These are phyloP conservation scores for Seriola quinqueradiata DNA, from an alignment of 2,113 vertebrate genomes.

Conservation along the genomic window DNA sequence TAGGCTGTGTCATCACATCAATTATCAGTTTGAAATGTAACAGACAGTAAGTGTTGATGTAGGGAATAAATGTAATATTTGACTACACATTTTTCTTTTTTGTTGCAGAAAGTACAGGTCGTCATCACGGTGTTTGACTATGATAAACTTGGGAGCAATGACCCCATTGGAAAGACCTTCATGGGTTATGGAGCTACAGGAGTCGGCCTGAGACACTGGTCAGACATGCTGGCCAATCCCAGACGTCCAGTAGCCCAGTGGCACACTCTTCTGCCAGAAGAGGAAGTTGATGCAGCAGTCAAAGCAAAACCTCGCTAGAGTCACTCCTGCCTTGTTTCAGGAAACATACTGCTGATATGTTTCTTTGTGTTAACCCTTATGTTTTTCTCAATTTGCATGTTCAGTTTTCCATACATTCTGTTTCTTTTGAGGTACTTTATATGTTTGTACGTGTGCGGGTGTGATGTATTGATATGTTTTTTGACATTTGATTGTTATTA, in stretches of 20 bases:
- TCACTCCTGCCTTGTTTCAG: neutral
- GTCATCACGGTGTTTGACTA: slow-evolving; percentile 85
- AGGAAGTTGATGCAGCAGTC: slow-evolving; percentile 85
- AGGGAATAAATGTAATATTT: neutral
- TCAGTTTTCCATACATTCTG: slow-evolving; percentile 32
- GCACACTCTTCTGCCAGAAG: slow-evolving; percentile 87
- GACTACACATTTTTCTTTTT: neutral
- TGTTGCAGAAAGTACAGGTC: slow-evolving; percentile 85
- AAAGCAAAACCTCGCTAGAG: slow-evolving; percentile 85
- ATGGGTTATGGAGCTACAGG: slow-evolving; percentile 88
- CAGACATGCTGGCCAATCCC: slow-evolving; percentile 90
- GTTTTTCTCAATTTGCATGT: slow-evolving; percentile 45
- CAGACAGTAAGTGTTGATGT: neutral
- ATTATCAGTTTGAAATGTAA: neutral
- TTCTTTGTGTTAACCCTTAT: slow-evolving; percentile 22
- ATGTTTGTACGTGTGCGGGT: slow-evolving; percentile 14
- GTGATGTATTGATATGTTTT: slow-evolving; percentile 24
- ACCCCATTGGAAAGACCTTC: slow-evolving; percentile 87
- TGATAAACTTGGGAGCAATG: slow-evolving; percentile 87
- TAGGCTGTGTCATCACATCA: slow-evolving; percentile 45
- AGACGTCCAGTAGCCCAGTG: slow-evolving; percentile 89
- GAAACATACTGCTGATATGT: slow-evolving; percentile 1
- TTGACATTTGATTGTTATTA: slow-evolving; percentile 51
- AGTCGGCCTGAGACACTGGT: slow-evolving; percentile 88
- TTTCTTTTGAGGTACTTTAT: slow-evolving; percentile 24